A percentile compares a stretch with the other conserved stretches of the same genome.
Conservation (phyloP, 2,797 vertebrate species). For the Megalops cyprinoides region DNA sequence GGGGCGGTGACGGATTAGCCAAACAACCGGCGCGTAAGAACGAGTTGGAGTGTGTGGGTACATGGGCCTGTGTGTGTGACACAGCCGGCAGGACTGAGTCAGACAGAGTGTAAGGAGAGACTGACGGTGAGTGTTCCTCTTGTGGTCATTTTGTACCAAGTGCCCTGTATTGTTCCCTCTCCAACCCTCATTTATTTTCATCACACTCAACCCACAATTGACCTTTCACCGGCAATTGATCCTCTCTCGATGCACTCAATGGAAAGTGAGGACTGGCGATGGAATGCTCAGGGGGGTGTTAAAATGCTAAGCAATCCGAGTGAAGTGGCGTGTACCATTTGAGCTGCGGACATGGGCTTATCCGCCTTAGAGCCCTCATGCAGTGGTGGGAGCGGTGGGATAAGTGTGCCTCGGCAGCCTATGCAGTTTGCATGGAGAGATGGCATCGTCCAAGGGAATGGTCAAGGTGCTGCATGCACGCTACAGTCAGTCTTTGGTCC, state of each 20-base stretch:
- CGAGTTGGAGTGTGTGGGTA: not conserved
- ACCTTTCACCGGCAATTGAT: not conserved
- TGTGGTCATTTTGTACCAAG: too few relatives aligned
- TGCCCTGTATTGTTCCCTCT: not conserved
- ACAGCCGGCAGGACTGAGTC: too few relatives aligned
- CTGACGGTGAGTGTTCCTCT: not conserved
- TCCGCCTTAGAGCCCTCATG: too few relatives aligned
- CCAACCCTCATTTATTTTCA: not conserved
- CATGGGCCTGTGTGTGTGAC: not conserved
- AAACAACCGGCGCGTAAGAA: too few relatives aligned
- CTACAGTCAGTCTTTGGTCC: too few relatives aligned
- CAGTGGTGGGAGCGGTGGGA: not conserved
- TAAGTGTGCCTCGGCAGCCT: not conserved
- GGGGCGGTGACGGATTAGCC: too few relatives aligned
- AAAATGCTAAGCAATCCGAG: not conserved
- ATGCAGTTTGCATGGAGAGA: not conserved
- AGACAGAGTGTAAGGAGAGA: not conserved
- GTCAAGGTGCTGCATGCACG: too few relatives aligned
- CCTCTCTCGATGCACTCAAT: not conserved
- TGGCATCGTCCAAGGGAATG: not conserved
- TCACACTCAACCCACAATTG: not conserved
- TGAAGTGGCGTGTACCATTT: not conserved
- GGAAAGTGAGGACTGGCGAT: not conserved
- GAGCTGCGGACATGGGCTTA: not conserved
- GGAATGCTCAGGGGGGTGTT: too few relatives aligned